Base-by-base conservation (phyloP, 1,140 invertebrate genomes). In the Orchestia grillus region DNA sequence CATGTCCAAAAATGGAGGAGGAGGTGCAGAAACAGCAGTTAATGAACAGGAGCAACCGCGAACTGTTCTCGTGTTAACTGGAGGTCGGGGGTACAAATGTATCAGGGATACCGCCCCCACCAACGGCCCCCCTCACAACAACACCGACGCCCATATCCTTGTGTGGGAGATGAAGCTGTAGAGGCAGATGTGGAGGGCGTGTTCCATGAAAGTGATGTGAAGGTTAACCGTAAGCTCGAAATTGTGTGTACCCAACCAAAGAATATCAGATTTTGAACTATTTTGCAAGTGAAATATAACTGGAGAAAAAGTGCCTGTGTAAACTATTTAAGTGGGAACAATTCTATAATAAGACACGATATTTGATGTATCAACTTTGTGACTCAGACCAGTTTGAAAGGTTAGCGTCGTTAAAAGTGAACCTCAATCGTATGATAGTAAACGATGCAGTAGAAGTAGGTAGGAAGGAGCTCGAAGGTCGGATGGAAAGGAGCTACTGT, bases 101-200 rank as follows among this genome's bases (percentile, higher is more conserved):
- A 98, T 98, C 97, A 98, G 98, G 3, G 98, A 98, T 96, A 98
- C 98, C 95, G 97, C 97, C 97, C 23, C 97, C 97, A 8, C 95
- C 47, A 45, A 98, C 98, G 97, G 97, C 88, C 97, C 97, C 0
- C 97, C 97, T 96, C 98, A 98, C 96, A 98, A 98, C 97, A 98
- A 98, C 97, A 98, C 98, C 97, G 98, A 99, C 97, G 98, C 98
- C 36, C 98, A 99, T 97, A 98, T 99, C 97, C 98, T 99, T 62
- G 98, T 99, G 28, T 99, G 98, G 98, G 99, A 99, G 97, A 98
- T 99, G 98, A 99, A 99, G 97, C 98, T 99, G 98, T 99, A 97
- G 96, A 94, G 45, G 91, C 11, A 77, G 62, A 77, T 3, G 28
- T 23, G 62, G 1, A 36, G 15, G 3, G 11, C 36, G 28, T 77